Conservation (phyloP, 2,797 vertebrate genomes). For the Cetoscarus ocellatus region DNA sequence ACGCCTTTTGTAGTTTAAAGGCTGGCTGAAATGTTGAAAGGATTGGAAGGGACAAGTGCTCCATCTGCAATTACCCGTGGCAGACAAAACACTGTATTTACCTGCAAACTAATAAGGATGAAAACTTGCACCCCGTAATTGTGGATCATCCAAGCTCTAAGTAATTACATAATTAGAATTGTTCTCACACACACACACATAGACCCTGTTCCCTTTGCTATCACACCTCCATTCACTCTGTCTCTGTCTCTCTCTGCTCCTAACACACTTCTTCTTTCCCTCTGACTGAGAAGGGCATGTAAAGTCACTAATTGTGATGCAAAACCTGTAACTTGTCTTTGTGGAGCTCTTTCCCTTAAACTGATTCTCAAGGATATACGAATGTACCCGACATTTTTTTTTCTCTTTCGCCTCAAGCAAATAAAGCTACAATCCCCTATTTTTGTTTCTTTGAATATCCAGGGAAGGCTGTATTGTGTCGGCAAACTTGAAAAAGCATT, state of each 20-base stretch:
- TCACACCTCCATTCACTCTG: constrained; percentile 59
- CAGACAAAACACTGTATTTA: constrained; percentile 72
- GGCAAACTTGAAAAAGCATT: constrained; percentile 30
- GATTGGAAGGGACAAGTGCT: constrained; percentile 48
- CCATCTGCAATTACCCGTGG: constrained; percentile 65
- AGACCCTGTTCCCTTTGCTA: constrained; percentile 26
- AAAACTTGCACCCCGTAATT: constrained; percentile 72
- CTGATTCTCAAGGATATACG: constrained; percentile 64
- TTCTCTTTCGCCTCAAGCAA: constrained; percentile 17
- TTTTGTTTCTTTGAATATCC: constrained; percentile 49
- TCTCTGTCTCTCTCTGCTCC: constrained; percentile 35
- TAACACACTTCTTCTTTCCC: constrained; percentile 29
- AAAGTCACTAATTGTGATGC: constrained; percentile 68
- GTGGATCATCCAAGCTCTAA: constrained; percentile 60
- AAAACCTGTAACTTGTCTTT: constrained; percentile 54
- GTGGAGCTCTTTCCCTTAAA: constrained; percentile 48
- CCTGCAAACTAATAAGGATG: constrained; percentile 68
- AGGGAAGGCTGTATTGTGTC: constrained; percentile 8
- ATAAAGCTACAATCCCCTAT: constrained; percentile 27
- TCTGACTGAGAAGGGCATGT: constrained; percentile 49
- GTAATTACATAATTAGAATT: constrained; percentile 79
- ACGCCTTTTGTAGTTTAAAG: constrained; percentile 51
- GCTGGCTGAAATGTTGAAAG: constrained; percentile 48
- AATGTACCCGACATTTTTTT: constrained; percentile 34
- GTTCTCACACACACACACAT: constrained; percentile 37